phyloP scores from a whole-genome alignment of 2,888 invertebrate genomes.

The Argyra leucocephala region DNA sequence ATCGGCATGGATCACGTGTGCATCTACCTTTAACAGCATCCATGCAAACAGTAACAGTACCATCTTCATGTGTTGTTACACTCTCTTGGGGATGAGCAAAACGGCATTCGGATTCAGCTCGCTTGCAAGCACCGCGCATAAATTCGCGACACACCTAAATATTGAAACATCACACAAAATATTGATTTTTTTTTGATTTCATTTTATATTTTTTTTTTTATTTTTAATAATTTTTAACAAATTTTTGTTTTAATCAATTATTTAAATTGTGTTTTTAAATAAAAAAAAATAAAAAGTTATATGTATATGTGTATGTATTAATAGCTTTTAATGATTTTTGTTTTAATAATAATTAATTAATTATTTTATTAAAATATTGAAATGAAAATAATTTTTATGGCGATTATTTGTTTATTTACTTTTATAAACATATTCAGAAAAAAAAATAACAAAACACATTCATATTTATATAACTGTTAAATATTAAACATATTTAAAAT shows the following conservation, averaged over 20 bases:
- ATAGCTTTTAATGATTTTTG: not conserved
- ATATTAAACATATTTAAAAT: too few species aligned
- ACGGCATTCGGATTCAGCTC: slow-evolving; percentile 95
- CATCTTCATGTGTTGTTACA: slow-evolving; percentile 93
- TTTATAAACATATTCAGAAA: too few species aligned
- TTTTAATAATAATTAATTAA: not conserved
- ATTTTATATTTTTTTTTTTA: slow-evolving; percentile 18
- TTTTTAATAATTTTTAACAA: slow-evolving; percentile 18
- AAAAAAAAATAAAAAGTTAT: slow-evolving; percentile 7
- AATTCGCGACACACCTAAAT: slow-evolving; percentile 94
- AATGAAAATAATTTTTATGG: too few species aligned
- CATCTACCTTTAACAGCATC: slow-evolving; percentile 98
- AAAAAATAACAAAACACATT: too few species aligned
- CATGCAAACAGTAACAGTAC: slow-evolving; percentile 99
- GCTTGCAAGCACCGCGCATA: slow-evolving; percentile 97
- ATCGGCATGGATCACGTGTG: slow-evolving; percentile 98
- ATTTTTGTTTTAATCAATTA: not conserved
- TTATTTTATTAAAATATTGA: too few species aligned
- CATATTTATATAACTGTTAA: too few species aligned
- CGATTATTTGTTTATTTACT: too few species aligned
- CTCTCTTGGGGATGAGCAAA: slow-evolving; percentile 97
- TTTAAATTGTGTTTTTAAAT: not conserved
- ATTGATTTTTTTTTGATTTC: slow-evolving; percentile 22
- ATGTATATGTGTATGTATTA: not conserved
- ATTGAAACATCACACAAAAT: slow-evolving; percentile 29